phyloP scores from a whole-genome alignment of 2,797 vertebrate genomes.

The Cyprinella venusta region DNA sequence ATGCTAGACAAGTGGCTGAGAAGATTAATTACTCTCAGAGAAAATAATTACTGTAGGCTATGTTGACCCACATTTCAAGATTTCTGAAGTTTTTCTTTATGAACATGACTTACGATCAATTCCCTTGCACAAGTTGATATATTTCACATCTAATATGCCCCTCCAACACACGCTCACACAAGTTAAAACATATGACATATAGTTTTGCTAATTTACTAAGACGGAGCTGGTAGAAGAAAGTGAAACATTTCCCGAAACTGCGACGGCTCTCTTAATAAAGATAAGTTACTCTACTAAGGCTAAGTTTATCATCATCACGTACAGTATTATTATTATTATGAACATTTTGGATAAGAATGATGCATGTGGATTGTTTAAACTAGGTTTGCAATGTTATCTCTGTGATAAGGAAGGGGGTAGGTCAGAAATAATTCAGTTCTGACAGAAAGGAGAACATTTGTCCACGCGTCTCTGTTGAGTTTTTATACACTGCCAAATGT shows the following conservation, averaged over 20 bases:
- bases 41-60: neutral
- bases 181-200: neutral
- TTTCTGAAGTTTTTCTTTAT: neutral
- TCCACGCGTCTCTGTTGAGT: neutral
- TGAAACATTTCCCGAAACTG: neutral
- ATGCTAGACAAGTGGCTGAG: slow-evolving; percentile 5
- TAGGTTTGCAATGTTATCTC: neutral
- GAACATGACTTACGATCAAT: neutral
- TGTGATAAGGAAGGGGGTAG: neutral
- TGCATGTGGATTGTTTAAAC: neutral
- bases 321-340: neutral
- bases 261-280: neutral
- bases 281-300: neutral
- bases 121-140: neutral
- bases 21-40: neutral
- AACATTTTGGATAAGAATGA: neutral
- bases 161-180: neutral
- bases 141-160: too few species aligned
- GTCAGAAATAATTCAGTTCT: neutral
- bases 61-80: neutral
- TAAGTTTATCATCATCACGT: neutral
- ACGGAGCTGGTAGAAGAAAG: neutral
- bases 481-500: neutral
- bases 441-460: slow-evolving; percentile 5
- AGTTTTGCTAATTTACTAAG: slow-evolving; percentile 6